These are phyloP conservation scores for Micropoecilia bifurca DNA, from an alignment of 2,797 vertebrate species.

Conservation along the genomic window DNA sequence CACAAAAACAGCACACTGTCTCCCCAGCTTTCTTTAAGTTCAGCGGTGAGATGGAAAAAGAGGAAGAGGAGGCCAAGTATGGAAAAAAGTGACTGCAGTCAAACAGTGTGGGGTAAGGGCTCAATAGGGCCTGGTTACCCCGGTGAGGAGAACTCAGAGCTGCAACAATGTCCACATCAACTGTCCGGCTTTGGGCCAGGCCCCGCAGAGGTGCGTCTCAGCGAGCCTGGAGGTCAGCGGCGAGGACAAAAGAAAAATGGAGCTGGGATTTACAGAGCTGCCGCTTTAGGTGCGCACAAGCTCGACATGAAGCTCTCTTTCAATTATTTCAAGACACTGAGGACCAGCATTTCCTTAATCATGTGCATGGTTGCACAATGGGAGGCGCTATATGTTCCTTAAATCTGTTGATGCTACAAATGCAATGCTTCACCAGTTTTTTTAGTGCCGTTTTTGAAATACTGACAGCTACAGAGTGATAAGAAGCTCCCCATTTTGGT, in stretches of 20 bases:
- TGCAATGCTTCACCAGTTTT: neutral
- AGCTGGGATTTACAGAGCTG: slow-evolving; percentile 37
- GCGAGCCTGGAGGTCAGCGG: slow-evolving; percentile 62
- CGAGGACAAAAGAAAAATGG: slow-evolving; percentile 58
- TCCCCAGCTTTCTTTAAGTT: slow-evolving; percentile 64
- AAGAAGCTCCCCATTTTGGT: neutral
- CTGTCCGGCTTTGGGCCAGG: slow-evolving; percentile 63
- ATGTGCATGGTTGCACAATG: neutral
- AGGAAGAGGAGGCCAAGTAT: slow-evolving; percentile 55
- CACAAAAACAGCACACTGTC: slow-evolving; percentile 68
- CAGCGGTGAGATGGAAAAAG: slow-evolving; percentile 37
- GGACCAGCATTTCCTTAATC: neutral
- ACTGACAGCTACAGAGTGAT: neutral
- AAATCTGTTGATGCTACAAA: neutral
- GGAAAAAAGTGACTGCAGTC: slow-evolving; percentile 63
- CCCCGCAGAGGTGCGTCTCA: slow-evolving; percentile 66
- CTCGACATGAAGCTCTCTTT: slow-evolving; percentile 4
- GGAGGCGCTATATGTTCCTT: neutral
- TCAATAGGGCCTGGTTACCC: slow-evolving; percentile 79
- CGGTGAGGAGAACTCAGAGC: slow-evolving; percentile 72
- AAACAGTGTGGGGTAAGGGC: slow-evolving; percentile 78
- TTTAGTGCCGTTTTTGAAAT: neutral
- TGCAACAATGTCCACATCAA: slow-evolving; percentile 82
- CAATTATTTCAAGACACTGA: neutral
- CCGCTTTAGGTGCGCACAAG: slow-evolving; percentile 13